phyloP scores from a whole-genome alignment of 2,888 invertebrate genomes.

The Ormia ochracea region DNA sequence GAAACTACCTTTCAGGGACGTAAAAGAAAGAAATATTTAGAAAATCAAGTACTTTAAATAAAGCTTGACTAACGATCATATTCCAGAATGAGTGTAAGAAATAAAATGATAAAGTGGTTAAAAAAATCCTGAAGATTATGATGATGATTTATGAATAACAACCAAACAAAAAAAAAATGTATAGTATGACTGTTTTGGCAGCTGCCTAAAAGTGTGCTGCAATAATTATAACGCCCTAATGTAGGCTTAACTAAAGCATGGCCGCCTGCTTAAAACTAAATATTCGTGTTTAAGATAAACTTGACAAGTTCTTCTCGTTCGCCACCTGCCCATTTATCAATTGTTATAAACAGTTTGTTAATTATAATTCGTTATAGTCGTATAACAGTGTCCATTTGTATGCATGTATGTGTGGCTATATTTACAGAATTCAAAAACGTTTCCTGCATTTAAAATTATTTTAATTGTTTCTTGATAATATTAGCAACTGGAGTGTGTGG shows the following conservation, averaged over 20 bases:
- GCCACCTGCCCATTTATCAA: too few relatives aligned
- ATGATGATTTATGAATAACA: neutral
- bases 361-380: neutral
- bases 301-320: too few relatives aligned
- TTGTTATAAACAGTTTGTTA: neutral
- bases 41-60: neutral
- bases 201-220: neutral
- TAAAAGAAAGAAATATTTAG: too few relatives aligned
- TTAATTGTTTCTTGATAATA: neutral
- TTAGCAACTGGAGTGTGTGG: constrained; percentile 38
- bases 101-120: neutral
- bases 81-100: too few relatives aligned
- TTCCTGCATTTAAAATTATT: neutral
- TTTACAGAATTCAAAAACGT: neutral
- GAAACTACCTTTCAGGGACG: too few relatives aligned
- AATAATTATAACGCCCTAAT: neutral
- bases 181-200: neutral
- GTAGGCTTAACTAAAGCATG: neutral
- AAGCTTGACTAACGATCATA: too few relatives aligned
- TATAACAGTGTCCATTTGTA: neutral
- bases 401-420: neutral
- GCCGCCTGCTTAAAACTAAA: neutral
- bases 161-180: neutral
- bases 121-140: constrained; percentile 28
- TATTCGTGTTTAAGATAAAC: neutral